Conservation (phyloP, 1,140 invertebrate genomes). For the Drosophila asahinai region DNA sequence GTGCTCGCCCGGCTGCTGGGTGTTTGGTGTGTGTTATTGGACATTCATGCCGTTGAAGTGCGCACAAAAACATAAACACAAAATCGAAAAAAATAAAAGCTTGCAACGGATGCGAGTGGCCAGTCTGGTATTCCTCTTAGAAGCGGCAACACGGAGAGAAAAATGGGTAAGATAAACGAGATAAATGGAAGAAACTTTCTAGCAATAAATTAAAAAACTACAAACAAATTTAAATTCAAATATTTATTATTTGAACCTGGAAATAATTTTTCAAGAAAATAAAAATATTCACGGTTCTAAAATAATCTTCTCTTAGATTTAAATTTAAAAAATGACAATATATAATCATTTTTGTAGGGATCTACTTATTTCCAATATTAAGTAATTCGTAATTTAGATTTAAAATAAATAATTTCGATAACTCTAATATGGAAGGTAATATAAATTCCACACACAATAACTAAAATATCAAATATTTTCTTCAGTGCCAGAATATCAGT, state of each 20-base stretch:
- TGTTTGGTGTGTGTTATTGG: slow-evolving; percentile 46
- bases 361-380: too few species aligned
- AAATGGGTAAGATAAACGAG: background rate
- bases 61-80: slow-evolving; percentile 78
- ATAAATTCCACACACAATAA: background rate
- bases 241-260: too few species aligned
- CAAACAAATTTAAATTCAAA: too few species aligned
- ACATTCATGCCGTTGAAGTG: slow-evolving; percentile 70
- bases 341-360: too few species aligned
- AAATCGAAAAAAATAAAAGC: slow-evolving; percentile 79
- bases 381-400: too few species aligned
- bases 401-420: too few species aligned
- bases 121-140: slow-evolving; percentile 29
- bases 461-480: slow-evolving; percentile 3
- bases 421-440: background rate
- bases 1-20: slow-evolving; percentile 3
- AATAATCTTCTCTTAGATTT: too few species aligned
- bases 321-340: too few species aligned
- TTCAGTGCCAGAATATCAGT: background rate
- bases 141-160: slow-evolving; percentile 19
- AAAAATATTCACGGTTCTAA: too few species aligned
- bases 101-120: slow-evolving; percentile 62
- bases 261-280: too few species aligned
- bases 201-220: too few species aligned
- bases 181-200: too few species aligned